phyloP scores from a whole-genome alignment of 2,797 vertebrate genomes.

The Helostoma temminkii region DNA sequence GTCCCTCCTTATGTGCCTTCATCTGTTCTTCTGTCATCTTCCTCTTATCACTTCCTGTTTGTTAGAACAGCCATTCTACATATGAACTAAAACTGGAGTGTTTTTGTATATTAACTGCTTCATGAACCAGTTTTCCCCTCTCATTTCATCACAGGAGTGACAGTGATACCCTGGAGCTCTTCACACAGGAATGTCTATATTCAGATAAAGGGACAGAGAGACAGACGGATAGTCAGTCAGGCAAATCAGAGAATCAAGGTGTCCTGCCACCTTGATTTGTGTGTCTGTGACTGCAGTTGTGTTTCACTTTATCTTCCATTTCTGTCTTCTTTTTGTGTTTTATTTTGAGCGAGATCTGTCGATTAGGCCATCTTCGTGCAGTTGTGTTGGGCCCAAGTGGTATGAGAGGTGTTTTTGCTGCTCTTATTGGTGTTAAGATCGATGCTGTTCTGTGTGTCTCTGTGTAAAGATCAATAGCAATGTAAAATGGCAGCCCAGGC shows the following conservation, averaged over 20 bases:
- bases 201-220: constrained; percentile 53
- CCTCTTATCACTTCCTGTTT: constrained; percentile 46
- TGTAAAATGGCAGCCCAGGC: constrained; percentile 78
- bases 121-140: constrained; percentile 74
- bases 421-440: constrained; percentile 69
- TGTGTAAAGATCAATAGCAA: constrained; percentile 76
- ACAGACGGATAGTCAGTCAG: constrained; percentile 30
- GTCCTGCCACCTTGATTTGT: constrained; percentile 37
- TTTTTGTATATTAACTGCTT: constrained; percentile 77
- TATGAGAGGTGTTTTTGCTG: constrained; percentile 42
- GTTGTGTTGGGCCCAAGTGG: constrained; percentile 21
- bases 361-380: constrained; percentile 14
- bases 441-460: constrained; percentile 63
- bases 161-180: constrained; percentile 72
- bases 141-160: constrained; percentile 68
- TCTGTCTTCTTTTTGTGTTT: constrained; percentile 4
- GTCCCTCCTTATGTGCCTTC: constrained; percentile 30
- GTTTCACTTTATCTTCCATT: neutral
- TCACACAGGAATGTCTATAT: constrained; percentile 62
- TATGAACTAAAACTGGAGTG: constrained; percentile 71
- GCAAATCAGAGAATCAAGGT: constrained; percentile 38
- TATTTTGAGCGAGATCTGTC: constrained; percentile 5
- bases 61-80: constrained; percentile 35
- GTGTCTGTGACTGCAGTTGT: constrained; percentile 27
- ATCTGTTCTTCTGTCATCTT: constrained; percentile 30